Evolutionary conservation across 2,797 vertebrate species (phyloP).

Genomic region (Aselliscus stoliczkanus): DNA sequence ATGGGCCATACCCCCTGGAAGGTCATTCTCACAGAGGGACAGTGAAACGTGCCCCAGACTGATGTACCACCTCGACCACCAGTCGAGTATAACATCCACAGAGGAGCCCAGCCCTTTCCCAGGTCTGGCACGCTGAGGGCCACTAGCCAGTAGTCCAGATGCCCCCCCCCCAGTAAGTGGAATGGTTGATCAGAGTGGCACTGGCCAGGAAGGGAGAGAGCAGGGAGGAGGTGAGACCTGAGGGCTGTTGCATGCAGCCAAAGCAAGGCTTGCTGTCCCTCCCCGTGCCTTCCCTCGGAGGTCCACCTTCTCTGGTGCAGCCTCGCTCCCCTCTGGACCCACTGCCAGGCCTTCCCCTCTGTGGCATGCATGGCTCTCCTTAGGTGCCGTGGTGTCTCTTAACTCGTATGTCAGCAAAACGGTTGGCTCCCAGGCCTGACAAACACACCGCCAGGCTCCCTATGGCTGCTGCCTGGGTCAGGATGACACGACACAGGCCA

Average conservation of each 20-base stretch:
- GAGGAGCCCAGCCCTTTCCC: not conserved
- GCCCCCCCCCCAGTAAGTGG: not conserved
- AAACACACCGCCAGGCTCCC: accelerated
- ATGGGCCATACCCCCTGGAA: not conserved
- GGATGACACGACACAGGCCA: not conserved
- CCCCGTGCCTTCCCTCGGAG: not conserved
- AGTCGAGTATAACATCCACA: accelerated
- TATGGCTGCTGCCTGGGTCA: accelerated
- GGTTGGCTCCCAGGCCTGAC: not conserved
- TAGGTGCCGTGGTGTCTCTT: not conserved
- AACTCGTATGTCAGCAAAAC: not conserved
- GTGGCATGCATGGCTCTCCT: accelerated
- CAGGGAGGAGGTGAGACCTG: not conserved
- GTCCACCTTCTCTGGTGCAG: not conserved
- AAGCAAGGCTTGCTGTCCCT: accelerated
- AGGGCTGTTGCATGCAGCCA: not conserved
- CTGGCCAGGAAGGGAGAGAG: not conserved
- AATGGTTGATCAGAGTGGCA: not conserved
- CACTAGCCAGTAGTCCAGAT: not conserved
- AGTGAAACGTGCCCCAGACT: not conserved
- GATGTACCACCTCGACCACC: accelerated
- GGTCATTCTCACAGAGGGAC: not conserved
- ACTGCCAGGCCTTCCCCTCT: not conserved
- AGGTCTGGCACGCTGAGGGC: not conserved
- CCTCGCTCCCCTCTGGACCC: not conserved